Percentiles rank a stretch among this genome's conserved stretches.
Conservation (phyloP, 2,888 invertebrate genomes). For the Pherbina coryleti region DNA sequence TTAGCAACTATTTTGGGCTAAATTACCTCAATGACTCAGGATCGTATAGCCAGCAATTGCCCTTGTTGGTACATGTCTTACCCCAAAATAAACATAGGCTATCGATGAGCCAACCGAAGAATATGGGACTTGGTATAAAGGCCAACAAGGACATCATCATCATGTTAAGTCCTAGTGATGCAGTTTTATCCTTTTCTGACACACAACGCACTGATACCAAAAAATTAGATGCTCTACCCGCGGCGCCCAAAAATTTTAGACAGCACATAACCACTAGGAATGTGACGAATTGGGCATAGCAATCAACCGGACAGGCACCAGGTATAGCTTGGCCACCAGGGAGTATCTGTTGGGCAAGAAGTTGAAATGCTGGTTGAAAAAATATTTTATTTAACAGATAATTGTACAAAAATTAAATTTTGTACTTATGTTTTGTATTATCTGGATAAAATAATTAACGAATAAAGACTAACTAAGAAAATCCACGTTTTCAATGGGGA, state of each 20-base stretch:
- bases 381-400: no score
- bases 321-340: slow-evolving; percentile 69
- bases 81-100: slow-evolving; percentile 80
- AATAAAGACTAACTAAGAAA: no score
- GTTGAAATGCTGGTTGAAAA: no score
- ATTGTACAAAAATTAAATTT: no score
- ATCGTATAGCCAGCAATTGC: slow-evolving; percentile 83
- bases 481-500: no score
- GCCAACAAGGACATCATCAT: slow-evolving; percentile 79
- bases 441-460: neutral
- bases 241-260: slow-evolving; percentile 74
- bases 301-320: slow-evolving; percentile 74
- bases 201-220: slow-evolving; percentile 77
- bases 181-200: slow-evolving; percentile 79
- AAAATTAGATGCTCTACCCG: slow-evolving; percentile 76
- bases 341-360: slow-evolving; percentile 44
- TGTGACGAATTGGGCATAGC: slow-evolving; percentile 72
- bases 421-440: no score
- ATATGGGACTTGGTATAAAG: slow-evolving; percentile 82
- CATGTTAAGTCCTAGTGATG: slow-evolving; percentile 79
- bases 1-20: neutral
- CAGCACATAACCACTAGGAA: slow-evolving; percentile 73
- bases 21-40: slow-evolving; percentile 72
- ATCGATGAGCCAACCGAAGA: slow-evolving; percentile 79
- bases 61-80: slow-evolving; percentile 77